Base-by-base conservation (phyloP, 2,888 invertebrate species). In the Ormyrus thymus region DNA sequence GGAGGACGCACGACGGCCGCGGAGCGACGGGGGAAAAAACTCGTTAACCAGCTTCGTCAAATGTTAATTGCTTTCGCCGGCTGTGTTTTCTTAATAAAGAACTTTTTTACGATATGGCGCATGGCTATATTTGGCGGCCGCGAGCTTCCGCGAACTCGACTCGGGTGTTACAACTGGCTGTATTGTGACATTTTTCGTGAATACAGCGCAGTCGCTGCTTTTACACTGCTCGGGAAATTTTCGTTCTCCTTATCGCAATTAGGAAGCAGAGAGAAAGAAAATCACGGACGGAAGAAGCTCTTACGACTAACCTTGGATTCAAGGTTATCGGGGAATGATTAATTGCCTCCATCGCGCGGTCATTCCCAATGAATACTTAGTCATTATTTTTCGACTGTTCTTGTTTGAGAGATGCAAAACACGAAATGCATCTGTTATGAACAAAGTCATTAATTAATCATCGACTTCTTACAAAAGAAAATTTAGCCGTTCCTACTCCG, bases 41-140 rank as follows among this genome's bases (percentile, higher is more conserved):
- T 73, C 82, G 80, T 83, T 83, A 72, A 64, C 50, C 64, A 29
- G 71, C 71, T 77, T 77, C 56, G 71, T 70, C 59, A 76, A 76
- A 77, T 77, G 71, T 77, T 77, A 77, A 77, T 77, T 65, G 71
- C 77, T 70, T 80, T 82, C 65, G 66, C 68, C 61, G 48, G 61
- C 59, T 43, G 45, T 51, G 46, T 15, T n/a, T 65, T 48, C 58
- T 53, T 58, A 55, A 48, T 50, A 10, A 43, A 62, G 29, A 58
- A 56, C 51, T 58, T 69, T 56, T 61, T 74, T 66, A 48, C n/a
- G 29, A 29, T 29, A 29, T 29, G 29, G 29, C 29, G 29, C 29
- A 29, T 29, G 4, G 29, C 4, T 29, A 29, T 29, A 29, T 29
- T 29, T 3, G 29, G 29, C 29, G 29, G 3, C 29, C 29, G 29